These are phyloP conservation scores for Tetragonula clypearis DNA, from an alignment of 1,140 invertebrate genomes.

Conservation along the genomic window DNA sequence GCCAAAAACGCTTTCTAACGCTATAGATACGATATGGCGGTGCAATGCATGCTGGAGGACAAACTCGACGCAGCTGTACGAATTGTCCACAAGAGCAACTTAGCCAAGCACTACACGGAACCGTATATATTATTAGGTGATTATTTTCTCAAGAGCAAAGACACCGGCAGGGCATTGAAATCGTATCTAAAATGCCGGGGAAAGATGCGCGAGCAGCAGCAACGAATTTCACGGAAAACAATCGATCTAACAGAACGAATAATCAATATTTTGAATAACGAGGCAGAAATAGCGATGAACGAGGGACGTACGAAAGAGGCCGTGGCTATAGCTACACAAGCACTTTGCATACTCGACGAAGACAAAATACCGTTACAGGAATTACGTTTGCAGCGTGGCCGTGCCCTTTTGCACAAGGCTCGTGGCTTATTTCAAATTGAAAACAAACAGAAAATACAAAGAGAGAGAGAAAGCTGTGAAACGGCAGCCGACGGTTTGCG, in stretches of 20 bases:
- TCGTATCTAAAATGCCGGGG: conserved; percentile 43
- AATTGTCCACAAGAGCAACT: conserved; percentile 33
- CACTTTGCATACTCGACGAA: conserved; percentile 29
- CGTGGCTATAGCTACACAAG: conserved; percentile 5
- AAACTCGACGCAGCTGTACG: conserved; percentile 31
- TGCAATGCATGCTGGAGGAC: conserved; percentile 45
- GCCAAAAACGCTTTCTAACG: not conserved
- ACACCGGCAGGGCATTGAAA: conserved; percentile 29
- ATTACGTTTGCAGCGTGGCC: conserved; percentile 44
- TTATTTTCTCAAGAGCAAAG: conserved; percentile 26
- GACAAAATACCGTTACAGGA: not conserved
- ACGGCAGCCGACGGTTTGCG: conserved; percentile 41
- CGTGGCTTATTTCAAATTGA: conserved; percentile 25
- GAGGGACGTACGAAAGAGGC: conserved; percentile 10
- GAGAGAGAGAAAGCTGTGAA: not conserved
- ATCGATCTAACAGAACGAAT: conserved; percentile 45
- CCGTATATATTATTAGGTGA: conserved; percentile 52
- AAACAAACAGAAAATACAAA: not conserved
- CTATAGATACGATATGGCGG: conserved; percentile 53
- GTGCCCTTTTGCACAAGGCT: conserved; percentile 29
- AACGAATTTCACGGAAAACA: not conserved
- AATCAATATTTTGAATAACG: conserved; percentile 52
- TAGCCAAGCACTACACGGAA: conserved; percentile 37
- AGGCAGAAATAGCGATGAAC: not conserved
- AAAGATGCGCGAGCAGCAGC: not conserved